These are phyloP conservation scores for Acanthosepion lycidas DNA, from an alignment of 2,888 invertebrate genomes.

Conservation along the genomic window DNA sequence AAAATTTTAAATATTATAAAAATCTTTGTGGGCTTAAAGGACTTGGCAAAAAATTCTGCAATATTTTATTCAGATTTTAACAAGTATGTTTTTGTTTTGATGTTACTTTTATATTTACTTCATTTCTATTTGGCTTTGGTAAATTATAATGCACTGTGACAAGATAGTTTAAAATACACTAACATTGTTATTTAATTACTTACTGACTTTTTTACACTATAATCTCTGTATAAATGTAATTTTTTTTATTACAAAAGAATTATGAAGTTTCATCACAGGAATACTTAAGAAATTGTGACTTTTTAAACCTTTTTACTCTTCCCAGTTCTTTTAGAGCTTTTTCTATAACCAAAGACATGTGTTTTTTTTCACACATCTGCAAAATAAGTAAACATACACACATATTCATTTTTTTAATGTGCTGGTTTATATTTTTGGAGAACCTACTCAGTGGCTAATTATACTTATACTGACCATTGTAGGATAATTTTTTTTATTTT, in stretches of 20 bases:
- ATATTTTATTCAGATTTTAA: background rate
- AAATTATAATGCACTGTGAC: background rate
- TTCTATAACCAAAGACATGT: no score
- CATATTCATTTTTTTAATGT: no score
- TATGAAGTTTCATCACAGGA: background rate
- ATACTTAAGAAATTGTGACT: no score
- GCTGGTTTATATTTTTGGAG: no score
- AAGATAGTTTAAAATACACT: background rate
- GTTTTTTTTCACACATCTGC: no score
- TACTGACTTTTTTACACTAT: background rate
- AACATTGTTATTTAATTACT: background rate
- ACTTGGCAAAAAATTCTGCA: background rate
- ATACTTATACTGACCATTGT: no score
- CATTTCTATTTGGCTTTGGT: background rate
- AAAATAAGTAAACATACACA: no score
- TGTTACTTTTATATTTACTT: background rate
- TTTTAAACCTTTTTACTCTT: no score
- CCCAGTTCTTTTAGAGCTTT: no score
- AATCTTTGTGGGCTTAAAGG: background rate
- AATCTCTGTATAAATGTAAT: background rate
- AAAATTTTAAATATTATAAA: background rate
- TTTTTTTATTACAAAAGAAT: background rate
- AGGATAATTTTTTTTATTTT: no score
- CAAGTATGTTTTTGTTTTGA: background rate
- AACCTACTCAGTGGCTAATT: no score